phyloP scores from a whole-genome alignment of 2,888 invertebrate species.

The Acleris cristana region DNA sequence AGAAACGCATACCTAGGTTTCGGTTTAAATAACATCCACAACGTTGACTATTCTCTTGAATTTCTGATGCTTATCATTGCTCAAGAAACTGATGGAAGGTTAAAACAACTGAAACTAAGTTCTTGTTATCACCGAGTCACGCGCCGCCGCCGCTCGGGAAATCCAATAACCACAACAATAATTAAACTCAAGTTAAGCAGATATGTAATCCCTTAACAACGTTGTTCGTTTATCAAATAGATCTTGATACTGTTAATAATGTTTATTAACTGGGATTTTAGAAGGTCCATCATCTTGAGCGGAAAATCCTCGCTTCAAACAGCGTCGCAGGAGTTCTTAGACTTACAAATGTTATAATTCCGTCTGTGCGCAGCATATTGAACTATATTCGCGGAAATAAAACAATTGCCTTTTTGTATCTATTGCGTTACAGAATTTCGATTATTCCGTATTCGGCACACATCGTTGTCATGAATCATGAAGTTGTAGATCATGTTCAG shows the following conservation, averaged over 20 bases:
- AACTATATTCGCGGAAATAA: slow-evolving; percentile 19
- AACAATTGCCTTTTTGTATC: background rate
- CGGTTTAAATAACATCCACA: too few species aligned
- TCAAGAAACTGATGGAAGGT: background rate
- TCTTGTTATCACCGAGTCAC: slow-evolving; percentile 1
- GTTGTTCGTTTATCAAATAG: too few species aligned
- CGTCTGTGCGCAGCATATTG: slow-evolving; percentile 15
- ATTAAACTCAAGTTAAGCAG: background rate
- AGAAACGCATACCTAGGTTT: too few species aligned
- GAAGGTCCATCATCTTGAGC: too few species aligned
- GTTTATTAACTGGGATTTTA: too few species aligned
- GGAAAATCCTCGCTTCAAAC: background rate
- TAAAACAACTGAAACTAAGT: background rate
- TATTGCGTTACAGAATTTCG: too few species aligned
- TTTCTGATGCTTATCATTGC: too few species aligned
- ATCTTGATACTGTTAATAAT: too few species aligned
- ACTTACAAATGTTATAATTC: background rate
- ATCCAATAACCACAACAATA: slow-evolving; percentile 12
- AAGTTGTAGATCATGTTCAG: too few species aligned
- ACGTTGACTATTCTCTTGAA: too few species aligned
- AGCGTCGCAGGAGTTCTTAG: background rate
- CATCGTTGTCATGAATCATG: background rate
- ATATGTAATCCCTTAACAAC: background rate
- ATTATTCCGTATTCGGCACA: background rate
- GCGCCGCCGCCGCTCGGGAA: background rate